Percentiles rank a stretch among this genome's conserved stretches.
Evolutionary conservation across 2,797 vertebrate genomes (phyloP).

Genomic region (Halcyon chelicuti): DNA sequence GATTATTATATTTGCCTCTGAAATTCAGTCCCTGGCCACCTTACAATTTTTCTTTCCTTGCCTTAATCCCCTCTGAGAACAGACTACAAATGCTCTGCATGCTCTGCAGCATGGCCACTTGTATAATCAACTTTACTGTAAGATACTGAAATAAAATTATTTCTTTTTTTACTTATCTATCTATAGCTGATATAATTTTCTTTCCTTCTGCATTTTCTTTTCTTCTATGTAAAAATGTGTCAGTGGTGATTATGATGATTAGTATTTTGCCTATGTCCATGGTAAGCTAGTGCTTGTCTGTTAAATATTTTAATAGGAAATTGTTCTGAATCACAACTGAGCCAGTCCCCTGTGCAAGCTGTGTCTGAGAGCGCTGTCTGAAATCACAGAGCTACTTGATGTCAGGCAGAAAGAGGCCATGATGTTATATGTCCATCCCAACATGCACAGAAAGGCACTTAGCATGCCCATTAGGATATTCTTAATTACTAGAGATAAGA

Average conservation of each 20-base stretch:
- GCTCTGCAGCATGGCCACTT: not conserved
- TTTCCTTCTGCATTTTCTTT: slow-evolving; percentile 1
- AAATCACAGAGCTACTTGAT: slow-evolving; percentile 16
- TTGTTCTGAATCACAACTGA: slow-evolving; percentile 35
- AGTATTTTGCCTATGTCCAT: slow-evolving; percentile 18
- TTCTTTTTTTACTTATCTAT: not conserved
- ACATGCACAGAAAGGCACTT: slow-evolving; percentile 41
- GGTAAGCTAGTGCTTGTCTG: slow-evolving; percentile 7
- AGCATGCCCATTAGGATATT: slow-evolving; percentile 28
- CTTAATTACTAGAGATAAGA: slow-evolving; percentile 61
- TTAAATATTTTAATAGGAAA: slow-evolving; percentile 57
- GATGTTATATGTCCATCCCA: slow-evolving; percentile 37
- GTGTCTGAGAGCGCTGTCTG: slow-evolving; percentile 33
- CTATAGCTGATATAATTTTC: not conserved
- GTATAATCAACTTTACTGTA: not conserved
- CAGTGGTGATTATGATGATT: not conserved
- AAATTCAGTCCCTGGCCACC: not conserved
- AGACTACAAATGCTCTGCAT: not conserved
- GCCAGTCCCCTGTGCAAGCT: not conserved
- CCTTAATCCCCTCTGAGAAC: not conserved
- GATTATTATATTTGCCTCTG: not conserved
- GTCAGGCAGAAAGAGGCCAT: not conserved
- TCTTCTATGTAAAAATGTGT: not conserved
- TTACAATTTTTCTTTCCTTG: not conserved
- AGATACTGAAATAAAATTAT: not conserved